Percentiles rank a stretch among this genome's conserved stretches.
These are phyloP conservation scores for Pomatorhinus ruficollis DNA, from an alignment of 2,113 vertebrate species.

Conservation along the genomic window DNA sequence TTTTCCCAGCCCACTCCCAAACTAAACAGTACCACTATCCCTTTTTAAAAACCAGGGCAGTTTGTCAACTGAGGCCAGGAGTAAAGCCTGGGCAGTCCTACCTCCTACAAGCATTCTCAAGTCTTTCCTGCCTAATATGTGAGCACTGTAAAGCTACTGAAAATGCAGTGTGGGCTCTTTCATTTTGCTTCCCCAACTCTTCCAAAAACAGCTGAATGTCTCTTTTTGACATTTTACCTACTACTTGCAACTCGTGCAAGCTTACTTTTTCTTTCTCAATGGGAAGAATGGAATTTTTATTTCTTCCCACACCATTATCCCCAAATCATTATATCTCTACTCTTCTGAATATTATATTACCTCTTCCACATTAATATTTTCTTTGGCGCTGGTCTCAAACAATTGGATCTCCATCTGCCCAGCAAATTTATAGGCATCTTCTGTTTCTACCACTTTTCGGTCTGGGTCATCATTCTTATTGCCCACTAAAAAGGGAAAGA, in stretches of 20 bases:
- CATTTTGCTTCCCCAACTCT: background rate
- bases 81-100: background rate
- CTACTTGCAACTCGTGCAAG: background rate
- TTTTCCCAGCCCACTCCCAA: background rate
- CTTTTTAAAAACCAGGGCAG: background rate
- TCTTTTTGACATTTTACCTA: background rate
- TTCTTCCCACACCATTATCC: background rate
- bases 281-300: background rate
- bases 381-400: conserved; percentile 98
- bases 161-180: background rate
- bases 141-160: background rate
- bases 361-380: conserved; percentile 98
- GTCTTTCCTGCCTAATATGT: background rate
- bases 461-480: conserved; percentile 98
- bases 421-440: conserved; percentile 96
- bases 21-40: background rate
- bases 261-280: background rate
- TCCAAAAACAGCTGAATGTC: background rate
- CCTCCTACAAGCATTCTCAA: background rate
- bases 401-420: conserved; percentile 98
- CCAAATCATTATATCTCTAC: accelerated
- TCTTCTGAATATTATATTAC: conserved; percentile 59
- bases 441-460: conserved; percentile 97
- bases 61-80: background rate
- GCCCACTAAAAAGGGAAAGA: conserved; percentile 80